Conservation (phyloP, 2,113 vertebrate species). For the Varanus komodoensis region DNA sequence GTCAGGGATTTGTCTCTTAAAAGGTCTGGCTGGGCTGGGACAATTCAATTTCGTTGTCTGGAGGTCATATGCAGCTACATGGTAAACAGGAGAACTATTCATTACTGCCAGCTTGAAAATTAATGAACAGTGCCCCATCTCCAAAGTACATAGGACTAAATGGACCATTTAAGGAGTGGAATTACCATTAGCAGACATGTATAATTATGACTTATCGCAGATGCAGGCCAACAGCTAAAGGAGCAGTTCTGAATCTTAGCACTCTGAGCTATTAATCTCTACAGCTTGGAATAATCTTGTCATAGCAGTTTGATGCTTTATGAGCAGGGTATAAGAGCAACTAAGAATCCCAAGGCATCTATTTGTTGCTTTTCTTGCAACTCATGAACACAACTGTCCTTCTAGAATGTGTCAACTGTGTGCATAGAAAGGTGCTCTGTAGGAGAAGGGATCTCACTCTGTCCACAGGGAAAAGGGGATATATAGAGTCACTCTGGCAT, state of each 20-base stretch:
- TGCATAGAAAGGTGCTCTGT: background rate
- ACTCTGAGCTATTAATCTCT: conserved; percentile 8
- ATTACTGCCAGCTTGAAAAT: background rate
- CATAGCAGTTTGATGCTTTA: background rate
- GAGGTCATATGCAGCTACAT: background rate
- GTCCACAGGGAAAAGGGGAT: too few relatives aligned
- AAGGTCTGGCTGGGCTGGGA: background rate
- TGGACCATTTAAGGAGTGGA: conserved; percentile 25
- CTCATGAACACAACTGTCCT: background rate
- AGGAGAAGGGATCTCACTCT: background rate
- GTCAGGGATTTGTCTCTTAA: background rate
- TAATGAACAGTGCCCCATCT: background rate
- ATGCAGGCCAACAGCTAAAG: background rate
- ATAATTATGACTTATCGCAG: background rate
- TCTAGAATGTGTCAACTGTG: background rate
- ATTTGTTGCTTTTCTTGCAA: background rate
- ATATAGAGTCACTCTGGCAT: background rate
- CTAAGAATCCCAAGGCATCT: background rate
- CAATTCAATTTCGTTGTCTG: background rate
- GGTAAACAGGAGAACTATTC: background rate
- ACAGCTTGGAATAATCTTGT: background rate
- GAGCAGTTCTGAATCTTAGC: conserved; percentile 13
- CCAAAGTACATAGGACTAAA: background rate
- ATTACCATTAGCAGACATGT: background rate
- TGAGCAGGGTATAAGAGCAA: background rate